These are phyloP conservation scores for Atherinosoma microstoma DNA, from an alignment of 2,797 vertebrate genomes.

Conservation along the genomic window DNA sequence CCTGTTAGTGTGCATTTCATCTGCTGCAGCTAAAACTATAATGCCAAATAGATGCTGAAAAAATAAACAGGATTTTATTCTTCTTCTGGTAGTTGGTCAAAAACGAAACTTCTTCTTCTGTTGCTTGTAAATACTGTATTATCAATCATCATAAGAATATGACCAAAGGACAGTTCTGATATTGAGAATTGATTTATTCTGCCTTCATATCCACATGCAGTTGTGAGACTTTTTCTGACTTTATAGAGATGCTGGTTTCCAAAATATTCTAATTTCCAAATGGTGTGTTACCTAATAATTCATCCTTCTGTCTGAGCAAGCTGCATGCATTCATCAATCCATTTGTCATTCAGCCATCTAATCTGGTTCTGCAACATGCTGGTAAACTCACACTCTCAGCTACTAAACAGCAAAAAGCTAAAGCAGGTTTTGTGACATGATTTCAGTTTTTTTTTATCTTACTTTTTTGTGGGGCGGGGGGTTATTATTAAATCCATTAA, in stretches of 20 bases:
- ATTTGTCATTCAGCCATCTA: constrained; percentile 4
- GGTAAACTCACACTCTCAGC: not conserved
- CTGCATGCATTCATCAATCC: constrained; percentile 17
- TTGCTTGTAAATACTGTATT: too few relatives aligned
- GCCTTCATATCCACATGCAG: not conserved
- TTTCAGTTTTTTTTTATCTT: not conserved
- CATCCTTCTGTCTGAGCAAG: constrained; percentile 13
- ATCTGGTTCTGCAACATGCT: constrained; percentile 21
- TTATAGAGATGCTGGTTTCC: not conserved
- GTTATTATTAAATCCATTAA: not conserved
- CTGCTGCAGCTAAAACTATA: not conserved
- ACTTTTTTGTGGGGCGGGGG: too few relatives aligned
- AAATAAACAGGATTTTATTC: too few relatives aligned
- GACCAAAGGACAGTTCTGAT: not conserved
- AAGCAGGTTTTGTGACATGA: not conserved
- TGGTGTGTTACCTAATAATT: constrained; percentile 5
- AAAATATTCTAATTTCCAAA: constrained; percentile 32
- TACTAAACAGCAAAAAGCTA: not conserved
- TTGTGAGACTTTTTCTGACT: not conserved
- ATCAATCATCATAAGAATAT: too few relatives aligned
- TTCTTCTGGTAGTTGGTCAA: too few relatives aligned
- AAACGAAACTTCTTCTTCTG: not conserved
- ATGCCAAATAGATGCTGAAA: not conserved
- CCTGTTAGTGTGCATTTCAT: not conserved
- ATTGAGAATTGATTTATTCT: constrained; percentile 1